Evolutionary conservation across 1,140 invertebrate genomes (phyloP), one percentile per base, ranked within the genome.

Genomic region (Phenacoccus solenopsis): DNA sequence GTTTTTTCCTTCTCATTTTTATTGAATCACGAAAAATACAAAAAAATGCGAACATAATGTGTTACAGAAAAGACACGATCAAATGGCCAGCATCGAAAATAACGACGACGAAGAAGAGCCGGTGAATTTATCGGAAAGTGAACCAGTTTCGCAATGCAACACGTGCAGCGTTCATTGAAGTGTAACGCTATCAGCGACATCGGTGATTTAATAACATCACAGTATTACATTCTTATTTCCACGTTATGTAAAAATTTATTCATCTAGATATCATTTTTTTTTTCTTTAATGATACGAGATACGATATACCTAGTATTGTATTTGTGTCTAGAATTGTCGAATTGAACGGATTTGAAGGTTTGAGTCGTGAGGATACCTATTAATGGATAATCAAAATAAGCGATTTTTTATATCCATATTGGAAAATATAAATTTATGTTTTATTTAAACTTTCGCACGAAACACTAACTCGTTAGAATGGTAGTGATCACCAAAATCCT

Each of bases 11-110:
- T n/a, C n/a, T n/a, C n/a, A n/a, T n/a, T n/a, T n/a, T n/a, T n/a
- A n/a, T n/a, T n/a, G n/a, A n/a, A n/a, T n/a, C n/a, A n/a, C n/a
- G n/a, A n/a, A n/a, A n/a, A n/a, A n/a, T n/a, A n/a, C n/a, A n/a
- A n/a, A n/a, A n/a, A n/a, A n/a, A n/a, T n/a, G n/a, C n/a, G n/a
- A n/a, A n/a, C n/a, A n/a, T n/a, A n/a, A n/a, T n/a, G n/a, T 38
- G 9, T 64, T 64, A 24, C 59, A 64, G 59, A 64, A 64, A 64
- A 9, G 59, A 64, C 59, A 64, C 22, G 59, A 64, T 25, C 59
- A 64, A 24, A 64, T 64, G 59, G 59, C 59, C 9, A 25, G 22
- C 20, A 22, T 64, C 4, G 59, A 64, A 25, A 64, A 64, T 20
- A 27, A 27, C 21, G 22, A 27, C 4, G 59, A 64, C 3, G 59